Evolutionary conservation across 2,888 invertebrate species (phyloP), one percentile per base, ranked within the genome.

Genomic region (Zygogramma bicolorata): DNA sequence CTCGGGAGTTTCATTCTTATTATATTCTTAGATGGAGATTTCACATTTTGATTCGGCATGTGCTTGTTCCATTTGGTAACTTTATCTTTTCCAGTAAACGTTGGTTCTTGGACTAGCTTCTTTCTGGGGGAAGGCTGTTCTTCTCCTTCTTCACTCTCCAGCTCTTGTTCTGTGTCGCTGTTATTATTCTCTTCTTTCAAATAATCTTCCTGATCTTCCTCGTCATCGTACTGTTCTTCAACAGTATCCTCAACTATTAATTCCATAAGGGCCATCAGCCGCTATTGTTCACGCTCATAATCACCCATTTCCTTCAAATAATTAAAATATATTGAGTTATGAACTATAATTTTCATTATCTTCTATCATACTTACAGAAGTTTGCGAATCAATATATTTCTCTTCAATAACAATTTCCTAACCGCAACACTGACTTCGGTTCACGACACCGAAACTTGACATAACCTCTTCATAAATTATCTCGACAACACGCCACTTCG

Each of bases 261-360:
- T n/a, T n/a, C n/a, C n/a, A n/a, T n/a, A n/a, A n/a, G 8, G 49
- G 25, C 57, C 25, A 57, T 57, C 25, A 57, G 57, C 25, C 57
- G 57, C 25, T 57, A 22, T 57, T 22, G 57, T 57, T 57, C 57
- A 57, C 57, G 57, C 57, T 57, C 22, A 57, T 22, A 4, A 57
- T 57, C 25, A 57, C 22, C 57, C 57, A 57, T 57, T 57, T 20
- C 25, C 57, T 57, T 27, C 25, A 57, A 57, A 57, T 57, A 22
- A 57, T 53, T 1, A 22, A 22, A 57, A 57, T 57, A 57, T 57
- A 27, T 57, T n/a, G 29, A 31, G 27, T 25, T 29, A 31, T 31
- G 31, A 31, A 31, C 31, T 31, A 31, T 31, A 31, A 31, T 31
- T 31, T 31, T 31, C 2, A 31, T 31, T 31, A 31, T 31, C 31